Evolutionary conservation across 2,888 invertebrate genomes (phyloP), one percentile per base, ranked within the genome.

Genomic region (Thera britannica): DNA sequence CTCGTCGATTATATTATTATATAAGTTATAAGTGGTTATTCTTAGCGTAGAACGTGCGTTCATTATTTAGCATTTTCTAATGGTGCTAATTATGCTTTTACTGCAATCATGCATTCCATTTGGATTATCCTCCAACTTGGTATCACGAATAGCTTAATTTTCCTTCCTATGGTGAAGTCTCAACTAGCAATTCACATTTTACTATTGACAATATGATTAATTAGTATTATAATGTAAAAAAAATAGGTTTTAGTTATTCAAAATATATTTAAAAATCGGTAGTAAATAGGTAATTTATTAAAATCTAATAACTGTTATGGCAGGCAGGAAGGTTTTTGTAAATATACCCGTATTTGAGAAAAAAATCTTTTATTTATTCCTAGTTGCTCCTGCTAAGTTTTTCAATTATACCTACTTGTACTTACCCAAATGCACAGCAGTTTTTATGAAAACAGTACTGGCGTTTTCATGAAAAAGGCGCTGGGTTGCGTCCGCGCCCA

Each of bases 31-130:
- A 81, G 76, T 81, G 78, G 70, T 74, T 71, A 72, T 57, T 63
- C 62, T n/a, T 72, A 67, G 65, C 44, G 54, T 64, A 61, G 62
- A 70, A 62, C 68, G 68, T 23, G 23, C 23, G 23, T 23, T 23
- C 64, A 62, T 65, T 46, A 36, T 34, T 48, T 34, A 2, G 11
- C 72, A 75, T 75, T 76, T 75, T 51, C 34, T 60, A 63, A 67
- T 56, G 64, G 62, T 67, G 66, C 68, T 68, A 55, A 64, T 57
- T 59, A 70, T 69, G 71, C 67, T 65, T 72, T 73, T 62, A 70
- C 66, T 72, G 75, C 64, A 68, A 71, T 77, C 73, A 72, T 78
- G 79, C 81, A 81, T 81, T 81, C 81, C 81, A 81, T 72, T 73
- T 68, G 72, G 69, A 71, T 62, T 58, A 59, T 23, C 64, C 59